Evolutionary conservation across 2,888 invertebrate species (phyloP).

Genomic region (Papilio protenor): DNA sequence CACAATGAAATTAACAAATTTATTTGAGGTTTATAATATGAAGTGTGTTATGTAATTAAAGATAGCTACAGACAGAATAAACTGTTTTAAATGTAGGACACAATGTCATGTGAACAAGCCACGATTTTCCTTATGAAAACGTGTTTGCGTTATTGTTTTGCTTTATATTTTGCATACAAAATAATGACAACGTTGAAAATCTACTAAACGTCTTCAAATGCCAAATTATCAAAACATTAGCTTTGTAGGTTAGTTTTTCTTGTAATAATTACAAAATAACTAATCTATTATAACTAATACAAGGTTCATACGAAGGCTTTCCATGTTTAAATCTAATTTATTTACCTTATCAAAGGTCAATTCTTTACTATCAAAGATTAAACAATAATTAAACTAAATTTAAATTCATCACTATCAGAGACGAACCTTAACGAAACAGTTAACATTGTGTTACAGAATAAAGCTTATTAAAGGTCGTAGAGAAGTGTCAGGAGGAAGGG

Average conservation of each 20-base stretch:
- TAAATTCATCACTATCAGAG: not conserved
- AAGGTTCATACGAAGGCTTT: not conserved
- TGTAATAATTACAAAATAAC: not conserved
- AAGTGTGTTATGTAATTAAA: not conserved
- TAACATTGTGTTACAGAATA: constrained; percentile 24
- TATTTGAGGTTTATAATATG: no score
- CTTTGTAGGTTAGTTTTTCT: not conserved
- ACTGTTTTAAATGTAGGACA: not conserved
- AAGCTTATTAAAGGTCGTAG: constrained; percentile 49
- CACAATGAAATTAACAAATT: not conserved
- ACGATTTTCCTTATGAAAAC: constrained; percentile 4
- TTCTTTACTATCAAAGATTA: not conserved
- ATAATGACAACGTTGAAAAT: not conserved
- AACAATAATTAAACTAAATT: not conserved
- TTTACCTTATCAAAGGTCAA: not conserved
- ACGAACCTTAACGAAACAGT: not conserved
- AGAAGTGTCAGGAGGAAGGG: not conserved
- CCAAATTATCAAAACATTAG: no score
- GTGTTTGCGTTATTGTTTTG: not conserved
- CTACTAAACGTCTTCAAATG: no score
- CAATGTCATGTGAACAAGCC: not conserved
- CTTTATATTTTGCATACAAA: not conserved
- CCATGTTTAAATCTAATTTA: not conserved
- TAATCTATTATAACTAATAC: not conserved
- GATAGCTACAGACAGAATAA: not conserved